Percentiles rank a stretch among this genome's conserved stretches.
These are phyloP conservation scores for Galbula dea DNA, from an alignment of 2,113 vertebrate species.

Conservation along the genomic window DNA sequence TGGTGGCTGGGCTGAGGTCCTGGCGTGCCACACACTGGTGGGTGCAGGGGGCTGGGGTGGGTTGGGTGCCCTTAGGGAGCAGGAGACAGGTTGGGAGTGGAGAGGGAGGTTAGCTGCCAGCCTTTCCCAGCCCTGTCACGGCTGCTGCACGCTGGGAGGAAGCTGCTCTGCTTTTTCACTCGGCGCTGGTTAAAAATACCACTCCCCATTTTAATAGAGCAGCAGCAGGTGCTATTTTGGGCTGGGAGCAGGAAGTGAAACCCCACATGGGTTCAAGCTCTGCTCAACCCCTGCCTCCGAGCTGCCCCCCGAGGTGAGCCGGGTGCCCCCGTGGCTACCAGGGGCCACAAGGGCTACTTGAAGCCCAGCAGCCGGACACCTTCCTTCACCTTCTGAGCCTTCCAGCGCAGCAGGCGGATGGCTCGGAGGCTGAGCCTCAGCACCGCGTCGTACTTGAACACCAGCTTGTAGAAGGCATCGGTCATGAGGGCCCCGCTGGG, in stretches of 20 bases:
- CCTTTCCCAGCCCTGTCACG: conserved; percentile 25
- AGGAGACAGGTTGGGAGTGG: not conserved
- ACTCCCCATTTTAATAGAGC: conserved; percentile 35
- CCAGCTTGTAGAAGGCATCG: conserved; percentile 32
- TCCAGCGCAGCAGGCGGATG: conserved; percentile 53
- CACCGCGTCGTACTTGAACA: conserved; percentile 29
- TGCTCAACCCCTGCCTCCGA: not conserved
- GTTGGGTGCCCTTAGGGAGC: not conserved
- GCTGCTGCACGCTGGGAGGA: conserved; percentile 20
- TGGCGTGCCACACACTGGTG: fast-evolving
- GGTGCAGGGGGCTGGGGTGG: not conserved
- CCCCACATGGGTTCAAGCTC: not conserved
- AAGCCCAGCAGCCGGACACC: conserved; percentile 21
- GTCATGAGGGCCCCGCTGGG: conserved; percentile 40
- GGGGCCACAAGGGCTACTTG: not conserved
- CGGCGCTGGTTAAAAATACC: conserved; percentile 29
- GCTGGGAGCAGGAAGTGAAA: conserved; percentile 52
- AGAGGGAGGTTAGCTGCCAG: not conserved
- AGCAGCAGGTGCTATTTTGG: not conserved
- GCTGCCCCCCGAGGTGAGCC: not conserved
- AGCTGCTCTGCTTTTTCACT: conserved; percentile 3
- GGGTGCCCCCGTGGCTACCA: not conserved
- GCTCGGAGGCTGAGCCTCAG: conserved; percentile 48
- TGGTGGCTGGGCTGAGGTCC: no score
- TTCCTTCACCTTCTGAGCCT: conserved; percentile 29